phyloP scores from a whole-genome alignment of 1,140 invertebrate genomes.

The Pachypsylla venusta region DNA sequence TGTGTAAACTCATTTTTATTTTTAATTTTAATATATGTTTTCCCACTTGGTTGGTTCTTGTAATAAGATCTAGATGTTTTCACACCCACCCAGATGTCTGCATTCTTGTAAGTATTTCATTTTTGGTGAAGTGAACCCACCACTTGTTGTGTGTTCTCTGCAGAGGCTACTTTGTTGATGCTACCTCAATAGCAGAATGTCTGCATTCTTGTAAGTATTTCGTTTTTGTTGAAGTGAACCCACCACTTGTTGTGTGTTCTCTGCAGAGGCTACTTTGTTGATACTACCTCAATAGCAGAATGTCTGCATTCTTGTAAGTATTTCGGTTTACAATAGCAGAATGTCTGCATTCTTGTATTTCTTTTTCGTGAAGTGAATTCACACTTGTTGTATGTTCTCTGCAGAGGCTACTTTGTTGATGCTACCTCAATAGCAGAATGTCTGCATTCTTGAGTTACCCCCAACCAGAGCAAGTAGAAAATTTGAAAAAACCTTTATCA shows the following conservation, averaged over 20 bases:
- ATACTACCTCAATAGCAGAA: conserved; percentile 86
- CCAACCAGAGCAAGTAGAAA: too few species aligned
- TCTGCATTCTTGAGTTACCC: conserved; percentile 86
- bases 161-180: conserved; percentile 84
- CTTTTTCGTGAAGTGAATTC: conserved; percentile 41
- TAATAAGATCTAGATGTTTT: too few species aligned
- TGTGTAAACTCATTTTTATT: too few species aligned
- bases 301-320: conserved; percentile 86
- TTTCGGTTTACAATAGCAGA: too few species aligned
- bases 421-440: conserved; percentile 90
- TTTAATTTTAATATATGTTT: too few species aligned
- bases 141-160: conserved; percentile 66
- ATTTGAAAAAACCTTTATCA: too few species aligned
- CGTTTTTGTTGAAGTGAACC: conserved; percentile 37
- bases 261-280: conserved; percentile 83
- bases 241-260: conserved; percentile 56
- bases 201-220: conserved; percentile 73
- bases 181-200: conserved; percentile 87
- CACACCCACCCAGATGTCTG: too few species aligned
- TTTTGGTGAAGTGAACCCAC: conserved; percentile 40
- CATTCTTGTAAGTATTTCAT: too few species aligned
- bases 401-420: conserved; percentile 84
- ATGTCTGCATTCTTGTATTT: too few species aligned
- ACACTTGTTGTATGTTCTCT: conserved; percentile 60
- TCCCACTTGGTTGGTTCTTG: too few species aligned